Evolutionary conservation across 2,888 invertebrate genomes (phyloP).

Genomic region (Athetis lepigone): DNA sequence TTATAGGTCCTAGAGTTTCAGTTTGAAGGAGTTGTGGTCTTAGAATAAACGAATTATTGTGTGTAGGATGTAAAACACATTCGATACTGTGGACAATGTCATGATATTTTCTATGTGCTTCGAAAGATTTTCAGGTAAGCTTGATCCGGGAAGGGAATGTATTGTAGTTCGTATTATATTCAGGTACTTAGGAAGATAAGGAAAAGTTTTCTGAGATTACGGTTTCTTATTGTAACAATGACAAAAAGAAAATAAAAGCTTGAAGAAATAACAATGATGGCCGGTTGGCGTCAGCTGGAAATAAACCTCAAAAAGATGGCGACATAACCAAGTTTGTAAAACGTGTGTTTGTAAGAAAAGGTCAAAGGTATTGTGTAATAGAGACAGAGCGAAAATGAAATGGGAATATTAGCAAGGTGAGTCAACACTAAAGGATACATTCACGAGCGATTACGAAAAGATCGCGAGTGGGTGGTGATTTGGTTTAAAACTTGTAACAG

Average conservation of each 20-base stretch:
- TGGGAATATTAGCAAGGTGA: not conserved
- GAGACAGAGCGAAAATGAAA: not conserved
- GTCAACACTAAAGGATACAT: too few relatives aligned
- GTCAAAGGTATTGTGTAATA: conserved; percentile 2
- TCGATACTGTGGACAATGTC: conserved; percentile 57
- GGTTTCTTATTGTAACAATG: conserved; percentile 22
- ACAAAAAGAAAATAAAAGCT: conserved; percentile 7
- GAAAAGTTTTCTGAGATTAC: conserved; percentile 13
- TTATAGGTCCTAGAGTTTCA: not conserved
- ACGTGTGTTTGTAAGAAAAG: not conserved
- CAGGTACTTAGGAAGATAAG: conserved; percentile 23
- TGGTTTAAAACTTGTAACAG: too few relatives aligned
- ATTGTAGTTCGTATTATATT: conserved; percentile 41
- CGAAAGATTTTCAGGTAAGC: conserved; percentile 51
- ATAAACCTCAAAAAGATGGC: conserved; percentile 14
- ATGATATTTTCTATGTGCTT: conserved; percentile 53
- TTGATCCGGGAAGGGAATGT: conserved; percentile 36
- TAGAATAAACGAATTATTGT: conserved; percentile 48
- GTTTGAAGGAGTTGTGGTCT: not conserved
- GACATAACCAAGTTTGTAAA: not conserved
- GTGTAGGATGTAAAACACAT: conserved; percentile 50
- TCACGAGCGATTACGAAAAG: too few relatives aligned
- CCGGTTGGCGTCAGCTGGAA: conserved; percentile 22
- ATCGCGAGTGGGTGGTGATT: too few relatives aligned
- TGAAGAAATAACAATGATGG: conserved; percentile 24